Conservation (phyloP, 2,888 invertebrate genomes). For the Pollenia angustigena region DNA sequence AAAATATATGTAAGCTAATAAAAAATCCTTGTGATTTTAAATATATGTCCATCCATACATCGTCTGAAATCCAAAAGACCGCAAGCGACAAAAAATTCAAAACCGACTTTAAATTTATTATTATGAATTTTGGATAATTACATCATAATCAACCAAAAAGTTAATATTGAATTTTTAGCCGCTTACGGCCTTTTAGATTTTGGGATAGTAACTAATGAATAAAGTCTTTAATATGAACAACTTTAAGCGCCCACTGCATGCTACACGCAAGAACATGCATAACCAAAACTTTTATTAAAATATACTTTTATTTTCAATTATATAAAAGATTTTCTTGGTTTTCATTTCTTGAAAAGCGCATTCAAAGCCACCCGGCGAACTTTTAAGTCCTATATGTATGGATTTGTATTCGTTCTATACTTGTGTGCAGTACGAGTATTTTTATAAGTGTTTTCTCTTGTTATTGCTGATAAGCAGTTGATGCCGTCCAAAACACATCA, state of each 20-base stretch:
- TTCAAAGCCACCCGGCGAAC: neutral
- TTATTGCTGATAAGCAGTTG: constrained; percentile 47
- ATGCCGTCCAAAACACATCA: constrained; percentile 25
- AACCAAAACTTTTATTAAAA: neutral
- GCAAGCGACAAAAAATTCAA: no score
- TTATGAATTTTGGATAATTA: no score
- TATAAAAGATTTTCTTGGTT: constrained; percentile 32
- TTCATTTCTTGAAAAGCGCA: neutral
- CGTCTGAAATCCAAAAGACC: no score
- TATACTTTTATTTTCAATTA: constrained; percentile 11
- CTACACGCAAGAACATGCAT: neutral
- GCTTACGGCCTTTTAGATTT: no score
- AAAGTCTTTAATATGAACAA: neutral
- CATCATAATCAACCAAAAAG: no score
- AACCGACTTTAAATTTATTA: no score
- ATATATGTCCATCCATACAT: no score
- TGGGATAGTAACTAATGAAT: no score
- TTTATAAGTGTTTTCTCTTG: constrained; percentile 66
- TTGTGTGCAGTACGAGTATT: neutral
- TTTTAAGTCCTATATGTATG: constrained; percentile 12
- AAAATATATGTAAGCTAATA: no score
- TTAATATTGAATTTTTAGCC: no score
- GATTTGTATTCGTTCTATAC: constrained; percentile 10
- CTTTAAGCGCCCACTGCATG: constrained; percentile 12
- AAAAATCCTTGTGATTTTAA: no score